Evolutionary conservation across 2,113 vertebrate species (phyloP), one percentile per base, ranked within the genome.

Genomic region (Aplodontia rufa): DNA sequence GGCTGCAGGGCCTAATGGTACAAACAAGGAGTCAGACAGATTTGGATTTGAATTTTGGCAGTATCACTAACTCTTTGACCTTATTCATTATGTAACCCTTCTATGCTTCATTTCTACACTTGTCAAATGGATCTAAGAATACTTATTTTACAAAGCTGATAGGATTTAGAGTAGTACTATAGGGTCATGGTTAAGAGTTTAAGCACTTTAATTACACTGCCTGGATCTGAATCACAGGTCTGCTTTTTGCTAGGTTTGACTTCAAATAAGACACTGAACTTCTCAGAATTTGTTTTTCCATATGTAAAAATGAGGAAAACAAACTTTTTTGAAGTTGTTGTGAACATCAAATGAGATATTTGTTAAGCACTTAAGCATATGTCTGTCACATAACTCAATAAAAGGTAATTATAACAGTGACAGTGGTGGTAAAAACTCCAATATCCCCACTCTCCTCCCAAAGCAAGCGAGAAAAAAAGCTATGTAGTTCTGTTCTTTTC

Each of bases 291-390:
- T 96, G 28, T 90, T 96, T 92, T 84, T 76, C 32, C 37, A 86
- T 53, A 87, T 93, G 55, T 71, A 92, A 97, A 97, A 96, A 80
- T 84, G 19, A 90, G n/a, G 47, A 93, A 96, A 96, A 93, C 17
- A 94, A 94, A 93, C 30, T 76, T n/a, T 79, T 75, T 88, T 53
- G n/a, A 79, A 45, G 32, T 78, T 96, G 45, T 32, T 76, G 35
- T 93, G 37, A 93, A 45, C 20, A 89, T 82, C 62, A 92, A 95
- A 87, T 89, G 66, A 69, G 51, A 75, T 81, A 74, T 87, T 91
- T 96, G 49, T 76, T 94, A 96, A 91, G 53, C n/a, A 80, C 14
- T 32, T 87, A 69, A 86, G 28, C 74, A 90, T 1, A 80, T 60
- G 19, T 58, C 81, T 82, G 80, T 69, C 16, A 91, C 24, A 78